Evolutionary conservation across 2,797 vertebrate genomes (phyloP).

Genomic region (Aselliscus stoliczkanus): DNA sequence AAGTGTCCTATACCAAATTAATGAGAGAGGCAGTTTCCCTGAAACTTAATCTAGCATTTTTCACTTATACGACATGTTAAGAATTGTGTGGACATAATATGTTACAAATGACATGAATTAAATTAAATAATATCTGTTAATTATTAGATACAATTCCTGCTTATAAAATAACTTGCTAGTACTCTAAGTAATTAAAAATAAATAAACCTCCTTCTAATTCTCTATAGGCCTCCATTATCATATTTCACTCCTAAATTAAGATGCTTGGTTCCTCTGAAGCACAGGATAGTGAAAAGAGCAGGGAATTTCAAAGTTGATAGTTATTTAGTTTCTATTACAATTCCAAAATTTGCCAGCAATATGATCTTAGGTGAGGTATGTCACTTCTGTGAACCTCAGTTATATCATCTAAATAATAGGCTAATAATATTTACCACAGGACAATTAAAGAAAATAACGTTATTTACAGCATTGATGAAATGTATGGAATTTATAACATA

Average conservation of each 20-base stretch:
- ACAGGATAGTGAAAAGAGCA: background rate
- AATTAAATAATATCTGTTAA: background rate
- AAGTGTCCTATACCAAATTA: background rate
- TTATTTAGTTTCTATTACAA: background rate
- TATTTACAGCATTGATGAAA: background rate
- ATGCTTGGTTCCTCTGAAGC: background rate
- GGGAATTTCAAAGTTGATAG: background rate
- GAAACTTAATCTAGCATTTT: background rate
- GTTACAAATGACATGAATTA: background rate
- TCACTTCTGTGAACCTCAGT: background rate
- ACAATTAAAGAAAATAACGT: background rate
- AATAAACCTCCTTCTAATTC: background rate
- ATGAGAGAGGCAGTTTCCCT: background rate
- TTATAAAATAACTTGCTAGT: background rate
- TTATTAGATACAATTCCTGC: background rate
- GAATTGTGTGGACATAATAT: background rate
- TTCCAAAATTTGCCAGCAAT: background rate
- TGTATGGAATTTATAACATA: background rate
- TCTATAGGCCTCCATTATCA: background rate
- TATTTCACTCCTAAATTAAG: background rate
- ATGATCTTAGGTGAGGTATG: background rate
- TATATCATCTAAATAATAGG: background rate
- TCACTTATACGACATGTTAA: background rate
- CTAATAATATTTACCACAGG: background rate
- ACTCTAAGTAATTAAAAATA: background rate